phyloP scores from a whole-genome alignment of 2,888 invertebrate species.

The Tachina lurida region DNA sequence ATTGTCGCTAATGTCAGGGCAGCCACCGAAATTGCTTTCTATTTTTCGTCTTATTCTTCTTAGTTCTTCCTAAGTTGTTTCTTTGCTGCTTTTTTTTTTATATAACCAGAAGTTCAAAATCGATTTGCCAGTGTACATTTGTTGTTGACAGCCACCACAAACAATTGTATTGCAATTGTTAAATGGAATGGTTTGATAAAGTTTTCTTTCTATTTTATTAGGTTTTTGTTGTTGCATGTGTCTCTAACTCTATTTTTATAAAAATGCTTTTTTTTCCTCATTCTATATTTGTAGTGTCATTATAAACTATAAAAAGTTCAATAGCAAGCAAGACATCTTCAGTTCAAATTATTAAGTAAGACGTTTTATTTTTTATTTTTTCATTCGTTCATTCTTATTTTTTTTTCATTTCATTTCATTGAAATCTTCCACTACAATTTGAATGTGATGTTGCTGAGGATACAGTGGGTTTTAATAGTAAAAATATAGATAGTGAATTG shows the following conservation, averaged over 20 bases:
- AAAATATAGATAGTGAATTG: background rate
- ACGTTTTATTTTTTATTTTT: slow-evolving; percentile 38
- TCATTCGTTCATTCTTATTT: slow-evolving; percentile 10
- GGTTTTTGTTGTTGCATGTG: slow-evolving; percentile 2
- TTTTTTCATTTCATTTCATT: slow-evolving; percentile 14
- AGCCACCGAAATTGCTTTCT: slow-evolving; percentile 48
- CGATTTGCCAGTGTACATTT: slow-evolving; percentile 70
- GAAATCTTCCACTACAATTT: slow-evolving; percentile 37
- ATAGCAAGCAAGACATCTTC: slow-evolving; percentile 65
- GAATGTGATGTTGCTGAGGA: background rate
- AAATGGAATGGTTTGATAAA: slow-evolving; percentile 56
- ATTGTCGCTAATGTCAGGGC: slow-evolving; percentile 65
- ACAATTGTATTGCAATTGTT: slow-evolving; percentile 60
- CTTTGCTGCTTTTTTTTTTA: background rate
- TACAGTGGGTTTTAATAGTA: slow-evolving; percentile 33
- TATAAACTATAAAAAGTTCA: slow-evolving; percentile 68
- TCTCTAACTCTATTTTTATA: slow-evolving; percentile 5
- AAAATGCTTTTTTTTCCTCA: background rate
- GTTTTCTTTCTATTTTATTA: slow-evolving; percentile 48
- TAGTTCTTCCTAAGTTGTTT: too few species aligned
- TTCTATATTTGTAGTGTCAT: slow-evolving; percentile 59
- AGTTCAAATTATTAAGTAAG: slow-evolving; percentile 62
- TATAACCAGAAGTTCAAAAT: slow-evolving; percentile 53
- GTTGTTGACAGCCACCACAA: slow-evolving; percentile 67
- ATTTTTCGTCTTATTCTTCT: background rate